Conservation (phyloP, 30 jellyfish, hydroid and myxozoan species). For the Hydra vulgaris region DNA sequence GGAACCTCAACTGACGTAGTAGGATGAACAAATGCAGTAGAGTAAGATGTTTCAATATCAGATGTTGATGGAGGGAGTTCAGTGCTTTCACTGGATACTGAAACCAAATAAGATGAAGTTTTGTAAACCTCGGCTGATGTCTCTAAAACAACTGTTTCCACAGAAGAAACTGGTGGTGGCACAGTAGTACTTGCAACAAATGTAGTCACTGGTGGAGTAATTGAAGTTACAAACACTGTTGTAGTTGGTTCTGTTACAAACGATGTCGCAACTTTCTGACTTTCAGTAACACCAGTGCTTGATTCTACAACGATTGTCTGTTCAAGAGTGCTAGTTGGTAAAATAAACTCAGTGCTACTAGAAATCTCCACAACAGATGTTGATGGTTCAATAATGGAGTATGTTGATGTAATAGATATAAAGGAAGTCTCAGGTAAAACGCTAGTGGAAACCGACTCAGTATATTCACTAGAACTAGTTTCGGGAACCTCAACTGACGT, state of each 20-base stretch:
- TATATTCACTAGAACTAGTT: conserved; percentile 15
- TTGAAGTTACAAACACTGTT: conserved; percentile 10
- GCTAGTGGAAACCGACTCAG: conserved; percentile 22
- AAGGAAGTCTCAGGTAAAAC: conserved; percentile 10
- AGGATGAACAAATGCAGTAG: conserved; percentile 18
- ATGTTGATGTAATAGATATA: neutral
- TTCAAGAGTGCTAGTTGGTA: neutral
- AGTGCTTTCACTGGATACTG: conserved; percentile 27
- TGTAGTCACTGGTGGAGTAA: conserved; percentile 24
- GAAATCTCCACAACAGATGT: conserved; percentile 11
- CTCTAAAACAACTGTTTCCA: neutral
- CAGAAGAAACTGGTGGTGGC: conserved; percentile 13
- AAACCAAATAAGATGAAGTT: neutral
- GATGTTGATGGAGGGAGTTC: conserved; percentile 10
- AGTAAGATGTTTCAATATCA: neutral
- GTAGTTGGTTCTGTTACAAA: conserved; percentile 6
- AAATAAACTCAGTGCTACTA: neutral
- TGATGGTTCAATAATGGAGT: conserved; percentile 15
- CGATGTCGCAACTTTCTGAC: neutral
- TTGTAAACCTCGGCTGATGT: neutral
- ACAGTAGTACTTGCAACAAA: conserved; percentile 16
- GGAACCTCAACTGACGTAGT: neutral
- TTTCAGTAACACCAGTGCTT: neutral
- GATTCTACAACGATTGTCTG: neutral
- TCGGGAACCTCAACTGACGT: neutral